Evolutionary conservation across 2,113 vertebrate species (phyloP), one percentile per base, ranked within the genome.

Genomic region (Tetrao urogallus): DNA sequence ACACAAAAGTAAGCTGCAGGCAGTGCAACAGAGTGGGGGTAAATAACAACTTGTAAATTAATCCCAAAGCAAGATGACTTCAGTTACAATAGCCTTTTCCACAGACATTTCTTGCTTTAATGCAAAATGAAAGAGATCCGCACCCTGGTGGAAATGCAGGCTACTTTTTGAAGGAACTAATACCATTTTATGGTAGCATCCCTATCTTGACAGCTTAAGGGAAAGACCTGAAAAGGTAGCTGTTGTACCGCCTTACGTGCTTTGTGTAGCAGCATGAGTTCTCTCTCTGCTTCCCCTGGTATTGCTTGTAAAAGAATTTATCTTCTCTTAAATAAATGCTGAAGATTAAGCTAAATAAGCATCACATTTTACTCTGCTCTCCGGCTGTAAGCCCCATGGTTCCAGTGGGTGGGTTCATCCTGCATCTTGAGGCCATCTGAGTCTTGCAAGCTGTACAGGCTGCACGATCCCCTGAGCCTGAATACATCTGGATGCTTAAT

Each of bases 31-130:
- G 28, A 64, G 4, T 13, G 78, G 25, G n/a, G 27, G 24, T 65
- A 72, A 94, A 89, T 64, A 66, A 77, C 30, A 86, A 50, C 36
- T 56, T 77, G 16, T 66, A 87, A 84, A 84, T 89, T 56, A 87
- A 57, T 87, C 52, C 4, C 18, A 72, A 67, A 87, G 21, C 19
- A 60, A 82, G 65, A 71, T 24, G 2, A 25, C 9, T 81, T 60
- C 12, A 28, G 16, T 83, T 83, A 27, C 11, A 86, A 38, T 2
- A 21, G 38, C 50, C 1, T 84, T 84, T 67, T 78, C n/a, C 30
- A 56, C 11, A 73, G 25, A 52, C 7, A 71, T 77, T 86, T 75
- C 17, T n/a, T 79, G 19, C 43, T 91, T 87, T 75, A 82, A 75
- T 12, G 11, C 16, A 50, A 71, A 84, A 78, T 60, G 22, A 81